A percentile compares a stretch with the other conserved stretches of the same genome.
Evolutionary conservation across 2,888 invertebrate genomes (phyloP).

Genomic region (Parascotia fuliginaria): DNA sequence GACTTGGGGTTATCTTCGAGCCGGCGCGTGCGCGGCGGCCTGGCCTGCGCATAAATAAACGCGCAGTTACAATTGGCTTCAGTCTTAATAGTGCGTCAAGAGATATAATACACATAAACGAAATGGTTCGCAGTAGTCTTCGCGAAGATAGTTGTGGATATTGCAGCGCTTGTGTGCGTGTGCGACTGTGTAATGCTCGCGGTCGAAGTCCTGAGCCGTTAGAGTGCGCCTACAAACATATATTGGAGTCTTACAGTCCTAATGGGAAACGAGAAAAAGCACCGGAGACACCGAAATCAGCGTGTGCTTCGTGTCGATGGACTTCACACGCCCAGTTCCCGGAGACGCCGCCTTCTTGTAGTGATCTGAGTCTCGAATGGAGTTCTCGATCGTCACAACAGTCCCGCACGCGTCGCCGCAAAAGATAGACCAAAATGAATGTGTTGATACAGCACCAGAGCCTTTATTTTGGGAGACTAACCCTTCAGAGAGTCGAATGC

Average conservation of each 20-base stretch:
- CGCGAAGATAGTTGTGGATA: slow-evolving; percentile 78
- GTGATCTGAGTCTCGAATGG: slow-evolving; percentile 80
- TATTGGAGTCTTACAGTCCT: slow-evolving; percentile 73
- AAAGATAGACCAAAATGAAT: slow-evolving; percentile 61
- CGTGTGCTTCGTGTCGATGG: slow-evolving; percentile 78
- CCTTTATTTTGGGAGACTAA: slow-evolving; percentile 43
- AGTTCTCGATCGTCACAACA: slow-evolving; percentile 71
- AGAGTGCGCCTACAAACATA: slow-evolving; percentile 82
- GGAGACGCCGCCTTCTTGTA: slow-evolving; percentile 75
- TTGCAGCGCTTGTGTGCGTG: slow-evolving; percentile 78
- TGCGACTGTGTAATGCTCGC: slow-evolving; percentile 70
- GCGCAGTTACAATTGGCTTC: slow-evolving; percentile 50
- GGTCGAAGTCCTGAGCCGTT: slow-evolving; percentile 75
- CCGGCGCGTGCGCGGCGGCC: slow-evolving; percentile 79
- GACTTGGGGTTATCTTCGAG: slow-evolving; percentile 70
- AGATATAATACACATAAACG: slow-evolving; percentile 34
- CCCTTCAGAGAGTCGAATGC: slow-evolving; percentile 30
- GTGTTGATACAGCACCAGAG: slow-evolving; percentile 42
- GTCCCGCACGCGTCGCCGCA: slow-evolving; percentile 68
- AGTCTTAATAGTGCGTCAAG: slow-evolving; percentile 61
- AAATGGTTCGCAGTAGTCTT: slow-evolving; percentile 70
- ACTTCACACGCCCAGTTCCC: slow-evolving; percentile 81
- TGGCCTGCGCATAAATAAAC: slow-evolving; percentile 69
- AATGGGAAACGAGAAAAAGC: slow-evolving; percentile 56
- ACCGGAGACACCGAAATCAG: slow-evolving; percentile 64